phyloP scores from a whole-genome alignment of 2,888 invertebrate species.

The Lepidonotus clava region DNA sequence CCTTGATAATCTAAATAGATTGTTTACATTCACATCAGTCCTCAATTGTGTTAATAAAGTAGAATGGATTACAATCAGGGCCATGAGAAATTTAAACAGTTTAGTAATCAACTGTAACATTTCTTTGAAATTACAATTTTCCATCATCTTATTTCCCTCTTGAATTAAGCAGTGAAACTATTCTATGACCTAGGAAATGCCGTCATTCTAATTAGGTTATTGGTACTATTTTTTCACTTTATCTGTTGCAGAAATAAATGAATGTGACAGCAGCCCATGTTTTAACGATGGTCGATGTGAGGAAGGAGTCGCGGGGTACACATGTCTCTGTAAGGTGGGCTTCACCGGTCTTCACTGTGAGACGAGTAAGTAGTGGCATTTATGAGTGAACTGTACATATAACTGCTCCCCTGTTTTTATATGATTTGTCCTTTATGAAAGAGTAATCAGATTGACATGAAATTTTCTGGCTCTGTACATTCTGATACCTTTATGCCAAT shows the following conservation, averaged over 20 bases:
- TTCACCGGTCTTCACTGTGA: background rate
- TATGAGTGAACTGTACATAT: no score
- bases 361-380: background rate
- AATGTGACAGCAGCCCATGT: conserved; percentile 19
- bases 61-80: no score
- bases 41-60: no score
- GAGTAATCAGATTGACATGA: background rate
- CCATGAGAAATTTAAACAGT: no score
- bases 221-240: background rate
- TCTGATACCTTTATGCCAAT: background rate
- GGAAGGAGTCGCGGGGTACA: background rate
- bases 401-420: no score
- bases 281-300: background rate
- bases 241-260: conserved; percentile 21
- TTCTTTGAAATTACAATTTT: no score
- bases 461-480: background rate
- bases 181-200: no score
- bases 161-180: no score
- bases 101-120: no score
- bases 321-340: background rate
- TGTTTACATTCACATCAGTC: no score
- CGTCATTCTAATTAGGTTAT: background rate
- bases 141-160: no score
- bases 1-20: no score
- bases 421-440: background rate